Base-by-base conservation (phyloP, 2,888 invertebrate genomes). In the Sarcophaga carnaria region DNA sequence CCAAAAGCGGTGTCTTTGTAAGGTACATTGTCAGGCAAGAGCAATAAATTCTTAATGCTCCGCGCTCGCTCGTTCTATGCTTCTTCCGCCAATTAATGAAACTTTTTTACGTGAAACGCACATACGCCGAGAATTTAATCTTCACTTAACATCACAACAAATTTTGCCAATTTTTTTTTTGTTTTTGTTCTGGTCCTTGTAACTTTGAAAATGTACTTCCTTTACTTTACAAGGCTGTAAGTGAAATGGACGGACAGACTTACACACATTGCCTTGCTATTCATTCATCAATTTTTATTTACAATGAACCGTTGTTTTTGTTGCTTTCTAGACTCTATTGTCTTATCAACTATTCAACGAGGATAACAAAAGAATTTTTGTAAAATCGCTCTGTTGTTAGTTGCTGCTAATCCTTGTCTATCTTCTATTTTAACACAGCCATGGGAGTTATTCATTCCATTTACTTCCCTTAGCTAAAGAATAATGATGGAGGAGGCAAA, bases 221-320 rank as follows among this genome's bases (percentile, higher is more conserved):
- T 22, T 66, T 49, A 54, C 59, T 80, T 62, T 47, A 79, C 62
- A 20, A 14, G 14, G 64, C 5, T 22, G 20, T 59, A 22, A 25
- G 37, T 22, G 27, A 12, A 1, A n/a, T 14, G 4, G 17, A 27
- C 72, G 54, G 47, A 59, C 47, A 37, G 27, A 1, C n/a, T 27
- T 54, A 54, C 8, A 37, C 17, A 54, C 8, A 37, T 37, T 54
- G 54, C 54, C 14, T 54, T 12, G n/a, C 70, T 75, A 69, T 76
- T 83, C 72, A 71, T 84, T 84, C 87, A 80, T 84, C 84, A 84
- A 87, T 81, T 87, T 78, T 70, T 63, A 66, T 66, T 71, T 69
- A 74, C 67, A 75, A 66, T 14, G 14, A 54, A 54, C 54, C 14
- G 17, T 87, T 78, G 20, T 63, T 47, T 74, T 5, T 49, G 12